Conservation (phyloP, 2,113 vertebrate genomes). For the Ursus arctos region DNA sequence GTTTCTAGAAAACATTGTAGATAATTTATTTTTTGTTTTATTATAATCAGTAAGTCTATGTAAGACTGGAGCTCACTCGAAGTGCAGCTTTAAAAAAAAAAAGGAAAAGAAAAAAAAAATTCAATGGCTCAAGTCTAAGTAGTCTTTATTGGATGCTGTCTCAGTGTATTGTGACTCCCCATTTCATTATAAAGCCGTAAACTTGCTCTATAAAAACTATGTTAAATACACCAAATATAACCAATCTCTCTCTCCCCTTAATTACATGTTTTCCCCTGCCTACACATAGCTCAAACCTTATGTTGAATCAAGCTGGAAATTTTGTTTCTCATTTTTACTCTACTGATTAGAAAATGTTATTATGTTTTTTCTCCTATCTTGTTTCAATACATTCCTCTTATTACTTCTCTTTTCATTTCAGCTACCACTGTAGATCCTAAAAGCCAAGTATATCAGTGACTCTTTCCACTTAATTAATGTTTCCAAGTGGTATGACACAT, state of each 20-base stretch:
- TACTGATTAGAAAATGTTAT: neutral
- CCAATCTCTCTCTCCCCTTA: neutral
- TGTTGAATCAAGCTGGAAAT: neutral
- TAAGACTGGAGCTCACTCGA: neutral
- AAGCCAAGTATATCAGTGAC: neutral
- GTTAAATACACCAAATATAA: neutral
- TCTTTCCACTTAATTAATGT: neutral
- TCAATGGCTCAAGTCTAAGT: neutral
- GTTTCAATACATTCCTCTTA: neutral
- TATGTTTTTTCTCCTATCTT: neutral
- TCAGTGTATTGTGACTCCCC: neutral
- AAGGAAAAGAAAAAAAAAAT: neutral
- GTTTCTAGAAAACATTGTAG: constrained; percentile 24
- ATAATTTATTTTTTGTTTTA: constrained; percentile 39
- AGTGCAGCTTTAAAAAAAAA: neutral
- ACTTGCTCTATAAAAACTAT: neutral
- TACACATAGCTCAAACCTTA: neutral
- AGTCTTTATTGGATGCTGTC: neutral
- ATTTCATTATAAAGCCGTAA: constrained; percentile 23
- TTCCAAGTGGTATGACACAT: neutral
- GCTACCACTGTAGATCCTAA: neutral
- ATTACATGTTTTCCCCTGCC: neutral
- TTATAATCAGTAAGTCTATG: neutral
- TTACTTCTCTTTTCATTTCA: neutral
- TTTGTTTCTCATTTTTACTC: neutral